These are phyloP conservation scores for Drosophila buzzatii DNA, from an alignment of 2,888 invertebrate species.

Conservation along the genomic window DNA sequence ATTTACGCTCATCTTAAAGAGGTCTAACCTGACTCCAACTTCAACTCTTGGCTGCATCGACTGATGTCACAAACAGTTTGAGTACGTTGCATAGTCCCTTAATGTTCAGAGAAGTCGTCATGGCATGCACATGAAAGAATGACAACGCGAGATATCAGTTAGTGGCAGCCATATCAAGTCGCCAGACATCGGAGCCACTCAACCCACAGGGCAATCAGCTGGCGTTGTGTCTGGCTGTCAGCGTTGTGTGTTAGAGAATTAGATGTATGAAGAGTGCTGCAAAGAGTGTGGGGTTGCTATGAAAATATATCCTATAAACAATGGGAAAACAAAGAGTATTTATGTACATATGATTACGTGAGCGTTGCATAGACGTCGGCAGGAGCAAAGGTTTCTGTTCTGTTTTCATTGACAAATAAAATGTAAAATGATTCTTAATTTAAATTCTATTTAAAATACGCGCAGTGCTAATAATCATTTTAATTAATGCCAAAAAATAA, in stretches of 20 bases:
- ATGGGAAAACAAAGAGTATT: conserved; percentile 30
- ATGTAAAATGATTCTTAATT: background rate
- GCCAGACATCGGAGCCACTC: conserved; percentile 32
- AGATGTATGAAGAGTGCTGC: conserved; percentile 26
- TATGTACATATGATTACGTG: conserved; percentile 60
- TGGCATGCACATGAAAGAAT: conserved; percentile 9
- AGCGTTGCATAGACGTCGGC: conserved; percentile 15
- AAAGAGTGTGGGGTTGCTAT: conserved; percentile 18
- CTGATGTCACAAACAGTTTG: conserved; percentile 2
- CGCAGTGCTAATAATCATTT: conserved; percentile 15
- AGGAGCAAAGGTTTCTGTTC: background rate
- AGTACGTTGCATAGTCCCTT: background rate
- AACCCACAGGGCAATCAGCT: conserved; percentile 16
- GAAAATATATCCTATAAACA: conserved; percentile 50
- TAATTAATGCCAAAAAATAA: conserved; percentile 10
- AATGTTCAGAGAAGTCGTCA: conserved; percentile 10
- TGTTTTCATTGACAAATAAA: background rate
- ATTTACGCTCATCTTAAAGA: too few relatives aligned
- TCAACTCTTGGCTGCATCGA: too few relatives aligned
- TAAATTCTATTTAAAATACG: background rate
- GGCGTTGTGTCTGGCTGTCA: too few relatives aligned
- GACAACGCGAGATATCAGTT: conserved; percentile 69
- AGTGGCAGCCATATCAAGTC: conserved; percentile 43
- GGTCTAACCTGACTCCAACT: too few relatives aligned
- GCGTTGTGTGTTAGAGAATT: conserved; percentile 46